Evolutionary conservation across 1,140 invertebrate species (phyloP).

Genomic region (Ostrea edulis): DNA sequence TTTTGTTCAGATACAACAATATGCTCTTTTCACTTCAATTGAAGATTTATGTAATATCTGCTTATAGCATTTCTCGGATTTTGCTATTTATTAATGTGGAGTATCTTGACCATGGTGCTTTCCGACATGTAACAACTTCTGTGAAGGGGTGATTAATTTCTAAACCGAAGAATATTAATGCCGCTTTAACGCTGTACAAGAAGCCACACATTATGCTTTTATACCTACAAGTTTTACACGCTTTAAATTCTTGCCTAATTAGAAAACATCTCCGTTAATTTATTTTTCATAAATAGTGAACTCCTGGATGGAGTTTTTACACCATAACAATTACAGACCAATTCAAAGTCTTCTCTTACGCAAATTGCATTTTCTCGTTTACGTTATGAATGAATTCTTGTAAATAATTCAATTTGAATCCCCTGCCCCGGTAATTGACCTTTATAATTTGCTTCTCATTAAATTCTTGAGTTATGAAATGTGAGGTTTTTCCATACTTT

Average conservation of each 20-base stretch:
- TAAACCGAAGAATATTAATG: not conserved
- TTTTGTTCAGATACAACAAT: too few relatives aligned
- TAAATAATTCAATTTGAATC: not conserved
- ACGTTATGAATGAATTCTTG: constrained; percentile 25
- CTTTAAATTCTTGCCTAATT: constrained; percentile 24
- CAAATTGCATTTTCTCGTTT: constrained; percentile 6
- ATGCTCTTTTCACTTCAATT: not conserved
- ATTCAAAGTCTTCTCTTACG: not conserved
- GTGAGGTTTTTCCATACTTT: not conserved
- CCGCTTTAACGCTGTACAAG: not conserved
- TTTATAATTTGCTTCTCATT: not conserved
- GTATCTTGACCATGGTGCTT: not conserved
- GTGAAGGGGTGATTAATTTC: not conserved
- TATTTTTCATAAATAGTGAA: constrained; percentile 18
- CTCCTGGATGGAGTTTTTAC: not conserved
- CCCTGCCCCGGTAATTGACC: constrained; percentile 7
- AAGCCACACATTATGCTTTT: not conserved
- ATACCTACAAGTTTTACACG: not conserved
- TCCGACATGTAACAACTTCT: not conserved
- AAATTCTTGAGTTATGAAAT: constrained; percentile 22
- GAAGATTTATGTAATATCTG: not conserved
- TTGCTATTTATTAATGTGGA: not conserved
- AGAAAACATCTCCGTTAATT: not conserved
- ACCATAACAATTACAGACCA: not conserved
- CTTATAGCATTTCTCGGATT: not conserved